A percentile compares a stretch with the other conserved stretches of the same genome.
Conservation (phyloP, 2,113 vertebrate species). For the Syrrhaptes paradoxus region DNA sequence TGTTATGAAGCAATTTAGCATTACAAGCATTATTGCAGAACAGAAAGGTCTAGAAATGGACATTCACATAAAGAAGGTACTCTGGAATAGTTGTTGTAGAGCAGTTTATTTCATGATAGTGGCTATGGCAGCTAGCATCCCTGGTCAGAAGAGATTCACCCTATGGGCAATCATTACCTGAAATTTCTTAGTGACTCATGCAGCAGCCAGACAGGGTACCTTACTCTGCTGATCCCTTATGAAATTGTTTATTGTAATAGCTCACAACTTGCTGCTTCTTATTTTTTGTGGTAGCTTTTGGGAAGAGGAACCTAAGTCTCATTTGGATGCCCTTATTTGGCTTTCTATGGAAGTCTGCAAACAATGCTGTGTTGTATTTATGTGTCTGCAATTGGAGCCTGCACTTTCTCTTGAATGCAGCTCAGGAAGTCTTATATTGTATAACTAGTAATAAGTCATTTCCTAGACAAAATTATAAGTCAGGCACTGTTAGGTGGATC, state of each 20-base stretch:
- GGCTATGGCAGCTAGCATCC: not conserved
- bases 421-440: not conserved
- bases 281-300: not conserved
- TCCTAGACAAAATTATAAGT: not conserved
- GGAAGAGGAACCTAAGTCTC: not conserved
- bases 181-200: not conserved
- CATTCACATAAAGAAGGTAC: not conserved
- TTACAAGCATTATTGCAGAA: not conserved
- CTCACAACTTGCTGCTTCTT: not conserved
- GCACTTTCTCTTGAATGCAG: not conserved
- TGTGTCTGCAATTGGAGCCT: not conserved
- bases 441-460: not conserved
- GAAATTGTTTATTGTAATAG: not conserved
- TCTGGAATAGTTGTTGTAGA: not conserved
- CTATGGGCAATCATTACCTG: not conserved
- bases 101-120: not conserved
- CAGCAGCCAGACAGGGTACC: not conserved
- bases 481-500: not conserved
- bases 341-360: not conserved
- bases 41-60: not conserved
- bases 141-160: not conserved
- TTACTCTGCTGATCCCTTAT: not conserved
- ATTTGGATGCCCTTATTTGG: not conserved
- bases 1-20: not conserved
- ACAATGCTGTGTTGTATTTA: not conserved